A percentile compares a stretch with the other conserved stretches of the same genome.
Conservation (phyloP, 2,888 invertebrate genomes). For the Limnephilus auricula region DNA sequence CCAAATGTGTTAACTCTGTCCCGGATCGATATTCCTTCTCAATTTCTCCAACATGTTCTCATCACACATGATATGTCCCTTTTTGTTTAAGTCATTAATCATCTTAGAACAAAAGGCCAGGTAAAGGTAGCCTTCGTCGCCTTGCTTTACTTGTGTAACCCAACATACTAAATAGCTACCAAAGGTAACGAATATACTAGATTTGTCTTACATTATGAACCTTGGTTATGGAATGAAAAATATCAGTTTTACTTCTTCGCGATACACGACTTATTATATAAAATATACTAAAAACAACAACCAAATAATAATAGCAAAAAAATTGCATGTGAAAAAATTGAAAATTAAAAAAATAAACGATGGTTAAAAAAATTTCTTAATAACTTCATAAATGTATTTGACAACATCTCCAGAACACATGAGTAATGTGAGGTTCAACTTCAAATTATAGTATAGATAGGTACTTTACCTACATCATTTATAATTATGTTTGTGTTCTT, state of each 20-base stretch:
- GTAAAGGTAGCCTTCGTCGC: neutral
- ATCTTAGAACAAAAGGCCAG: neutral
- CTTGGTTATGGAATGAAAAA: neutral
- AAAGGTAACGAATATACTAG: neutral
- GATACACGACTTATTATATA: too few species aligned
- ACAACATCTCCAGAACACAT: too few species aligned
- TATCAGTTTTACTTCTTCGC: neutral
- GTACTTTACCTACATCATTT: too few species aligned
- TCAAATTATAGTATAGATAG: too few species aligned
- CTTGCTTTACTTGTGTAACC: neutral
- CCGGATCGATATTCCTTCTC: neutral
- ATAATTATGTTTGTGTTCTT: too few species aligned
- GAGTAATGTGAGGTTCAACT: too few species aligned
- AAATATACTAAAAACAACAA: too few species aligned
- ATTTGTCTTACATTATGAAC: neutral
- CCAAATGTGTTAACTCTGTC: neutral
- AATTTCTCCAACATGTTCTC: neutral
- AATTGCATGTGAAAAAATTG: too few species aligned
- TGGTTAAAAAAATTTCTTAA: too few species aligned
- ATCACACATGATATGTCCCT: neutral
- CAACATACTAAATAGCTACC: neutral
- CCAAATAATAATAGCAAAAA: too few species aligned
- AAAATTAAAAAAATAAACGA: too few species aligned
- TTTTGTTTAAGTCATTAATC: neutral
- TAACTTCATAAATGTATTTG: too few species aligned